Evolutionary conservation across 2,888 invertebrate genomes (phyloP).

Genomic region (Aplocera efformata): DNA sequence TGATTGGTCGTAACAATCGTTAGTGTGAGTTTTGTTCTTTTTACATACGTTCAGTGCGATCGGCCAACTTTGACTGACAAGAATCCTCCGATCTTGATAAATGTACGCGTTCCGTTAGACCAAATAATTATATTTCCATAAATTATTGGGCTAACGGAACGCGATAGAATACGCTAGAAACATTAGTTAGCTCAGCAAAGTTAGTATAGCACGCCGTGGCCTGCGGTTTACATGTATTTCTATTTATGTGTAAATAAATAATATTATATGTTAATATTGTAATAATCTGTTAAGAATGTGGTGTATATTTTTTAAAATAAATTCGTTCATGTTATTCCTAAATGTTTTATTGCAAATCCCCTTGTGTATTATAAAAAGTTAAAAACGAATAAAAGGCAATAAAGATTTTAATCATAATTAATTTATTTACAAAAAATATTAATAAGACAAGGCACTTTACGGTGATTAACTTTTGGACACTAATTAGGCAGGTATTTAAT

Average conservation of each 20-base stretch:
- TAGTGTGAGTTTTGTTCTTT: too few species aligned
- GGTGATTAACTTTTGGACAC: slow-evolving; percentile 18
- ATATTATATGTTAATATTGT: slow-evolving; percentile 34
- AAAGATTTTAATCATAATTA: slow-evolving; percentile 23
- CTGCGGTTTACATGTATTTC: too few species aligned
- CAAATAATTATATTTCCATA: too few species aligned
- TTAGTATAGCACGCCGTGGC: too few species aligned
- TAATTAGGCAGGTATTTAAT: neutral
- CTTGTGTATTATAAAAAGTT: neutral
- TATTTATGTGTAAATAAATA: slow-evolving; percentile 27
- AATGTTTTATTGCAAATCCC: slow-evolving; percentile 2
- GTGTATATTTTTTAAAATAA: slow-evolving; percentile 72
- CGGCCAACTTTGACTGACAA: too few species aligned
- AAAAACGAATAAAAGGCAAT: slow-evolving; percentile 25
- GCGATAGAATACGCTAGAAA: too few species aligned
- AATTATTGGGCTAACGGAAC: too few species aligned
- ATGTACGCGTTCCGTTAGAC: too few species aligned
- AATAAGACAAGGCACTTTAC: slow-evolving; percentile 44
- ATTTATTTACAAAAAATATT: slow-evolving; percentile 63
- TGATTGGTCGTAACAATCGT: too few species aligned
- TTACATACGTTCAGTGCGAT: too few species aligned
- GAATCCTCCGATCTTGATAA: too few species aligned
- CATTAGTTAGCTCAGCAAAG: too few species aligned
- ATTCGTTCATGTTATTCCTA: slow-evolving; percentile 50
- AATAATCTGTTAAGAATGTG: slow-evolving; percentile 53